Conservation (phyloP, 2,797 vertebrate genomes). For the Neomorphus geoffroyi region DNA sequence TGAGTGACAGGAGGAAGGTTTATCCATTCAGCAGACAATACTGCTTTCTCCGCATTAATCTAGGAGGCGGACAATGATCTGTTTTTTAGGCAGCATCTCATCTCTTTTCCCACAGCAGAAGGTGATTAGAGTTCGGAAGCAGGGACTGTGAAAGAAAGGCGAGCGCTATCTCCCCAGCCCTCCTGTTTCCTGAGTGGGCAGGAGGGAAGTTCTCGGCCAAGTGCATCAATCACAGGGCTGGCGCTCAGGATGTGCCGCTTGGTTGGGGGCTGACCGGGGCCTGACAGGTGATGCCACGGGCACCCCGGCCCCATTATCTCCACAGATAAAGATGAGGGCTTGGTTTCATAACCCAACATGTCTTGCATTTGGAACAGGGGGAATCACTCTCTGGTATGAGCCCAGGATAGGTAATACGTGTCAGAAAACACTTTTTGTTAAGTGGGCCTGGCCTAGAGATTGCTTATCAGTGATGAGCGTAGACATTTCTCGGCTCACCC, state of each 20-base stretch:
- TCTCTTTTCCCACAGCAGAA: conserved; percentile 99
- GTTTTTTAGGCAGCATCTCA: conserved; percentile 98
- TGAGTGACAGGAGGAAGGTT: conserved; percentile 99
- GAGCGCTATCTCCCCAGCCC: conserved; percentile 87
- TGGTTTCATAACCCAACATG: not conserved
- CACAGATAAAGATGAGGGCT: conserved; percentile 46
- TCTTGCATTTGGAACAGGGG: not conserved
- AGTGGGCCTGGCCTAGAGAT: not conserved
- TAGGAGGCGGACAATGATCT: conserved; percentile 99
- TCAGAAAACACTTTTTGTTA: not conserved
- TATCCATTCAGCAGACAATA: conserved; percentile 99
- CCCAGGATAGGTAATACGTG: not conserved
- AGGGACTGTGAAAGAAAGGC: conserved; percentile 86
- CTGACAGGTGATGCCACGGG: conserved; percentile 84
- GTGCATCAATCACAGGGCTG: conserved; percentile 88
- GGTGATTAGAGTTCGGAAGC: conserved; percentile 93
- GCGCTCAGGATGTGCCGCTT: conserved; percentile 84
- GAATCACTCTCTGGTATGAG: not conserved
- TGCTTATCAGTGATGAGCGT: not conserved
- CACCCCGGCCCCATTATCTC: conserved; percentile 65
- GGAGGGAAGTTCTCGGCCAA: conserved; percentile 83
- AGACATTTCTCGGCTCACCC: not conserved
- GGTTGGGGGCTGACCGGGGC: conserved; percentile 73
- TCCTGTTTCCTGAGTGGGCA: conserved; percentile 87
- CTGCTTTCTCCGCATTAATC: conserved; percentile 99